Percentiles rank a stretch among this genome's conserved stretches.
phyloP scores from a whole-genome alignment of 2,797 vertebrate species.

The Astyanax mexicanus region DNA sequence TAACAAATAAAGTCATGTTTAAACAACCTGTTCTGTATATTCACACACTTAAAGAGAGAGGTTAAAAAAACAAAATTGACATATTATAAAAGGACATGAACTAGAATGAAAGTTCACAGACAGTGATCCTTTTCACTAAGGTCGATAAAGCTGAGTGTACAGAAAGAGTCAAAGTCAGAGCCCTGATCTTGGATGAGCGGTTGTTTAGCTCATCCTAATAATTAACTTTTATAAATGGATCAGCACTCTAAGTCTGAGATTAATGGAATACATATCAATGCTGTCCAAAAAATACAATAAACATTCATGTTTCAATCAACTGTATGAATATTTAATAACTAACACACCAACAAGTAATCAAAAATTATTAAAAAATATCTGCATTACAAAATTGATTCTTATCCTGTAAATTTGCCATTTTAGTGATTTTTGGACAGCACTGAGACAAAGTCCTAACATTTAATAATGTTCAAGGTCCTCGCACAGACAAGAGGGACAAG shows the following conservation, averaged over 20 bases:
- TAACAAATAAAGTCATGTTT: constrained; percentile 47
- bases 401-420: too few species aligned
- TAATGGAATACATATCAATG: neutral
- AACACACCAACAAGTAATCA: too few species aligned
- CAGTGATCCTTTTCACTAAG: neutral
- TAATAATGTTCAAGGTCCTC: neutral
- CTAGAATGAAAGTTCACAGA: neutral
- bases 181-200: neutral
- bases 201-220: neutral
- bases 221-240: neutral
- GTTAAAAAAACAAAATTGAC: constrained; percentile 5
- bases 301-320: too few species aligned
- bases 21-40: constrained; percentile 37
- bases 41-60: constrained; percentile 23
- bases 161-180: neutral
- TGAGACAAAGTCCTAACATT: too few species aligned
- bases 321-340: too few species aligned
- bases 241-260: neutral
- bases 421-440: too few species aligned
- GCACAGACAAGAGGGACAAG: neutral
- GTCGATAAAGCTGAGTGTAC: neutral
- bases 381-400: too few species aligned
- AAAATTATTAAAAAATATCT: too few species aligned
- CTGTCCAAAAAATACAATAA: too few species aligned
- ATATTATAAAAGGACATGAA: neutral